Percentiles rank a stretch among this genome's conserved stretches.
phyloP scores from a whole-genome alignment of 2,797 vertebrate species.

The Sebastes trivittatus region DNA sequence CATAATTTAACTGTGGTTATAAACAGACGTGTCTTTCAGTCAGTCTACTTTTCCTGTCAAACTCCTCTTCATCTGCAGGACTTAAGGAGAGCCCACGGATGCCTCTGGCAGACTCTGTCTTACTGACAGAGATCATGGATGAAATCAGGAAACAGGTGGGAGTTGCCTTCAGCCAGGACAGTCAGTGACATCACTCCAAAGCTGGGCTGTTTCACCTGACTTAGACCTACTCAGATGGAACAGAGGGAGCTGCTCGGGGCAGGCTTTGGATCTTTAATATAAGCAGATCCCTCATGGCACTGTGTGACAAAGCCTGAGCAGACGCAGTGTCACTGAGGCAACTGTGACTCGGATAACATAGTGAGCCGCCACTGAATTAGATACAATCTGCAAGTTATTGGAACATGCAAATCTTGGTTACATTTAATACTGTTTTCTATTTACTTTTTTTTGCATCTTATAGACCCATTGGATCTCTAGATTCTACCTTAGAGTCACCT shows the following conservation, averaged over 20 bases:
- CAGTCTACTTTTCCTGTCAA: not conserved
- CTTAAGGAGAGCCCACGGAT: slow-evolving; percentile 70
- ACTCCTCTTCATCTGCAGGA: slow-evolving; percentile 47
- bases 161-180: slow-evolving; percentile 70
- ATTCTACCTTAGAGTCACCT: not conserved
- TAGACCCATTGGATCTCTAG: not conserved
- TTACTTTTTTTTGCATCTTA: not conserved
- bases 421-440: not conserved
- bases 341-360: slow-evolving; percentile 1
- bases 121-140: slow-evolving; percentile 75
- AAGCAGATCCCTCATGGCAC: slow-evolving; percentile 30
- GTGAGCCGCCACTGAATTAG: not conserved
- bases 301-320: slow-evolving; percentile 18
- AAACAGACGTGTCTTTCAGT: slow-evolving; percentile 4
- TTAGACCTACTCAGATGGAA: slow-evolving; percentile 38
- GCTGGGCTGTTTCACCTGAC: slow-evolving; percentile 40
- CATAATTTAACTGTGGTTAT: slow-evolving; percentile 7
- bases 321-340: not conserved
- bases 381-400: slow-evolving; percentile 4
- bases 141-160: slow-evolving; percentile 76
- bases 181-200: slow-evolving; percentile 53
- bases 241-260: slow-evolving; percentile 21
- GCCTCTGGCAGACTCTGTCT: slow-evolving; percentile 72
- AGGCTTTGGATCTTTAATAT: slow-evolving; percentile 14
- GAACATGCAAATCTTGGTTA: not conserved